These are phyloP conservation scores for Boloria euphrosyne DNA, from an alignment of 2,888 invertebrate species.

Conservation along the genomic window DNA sequence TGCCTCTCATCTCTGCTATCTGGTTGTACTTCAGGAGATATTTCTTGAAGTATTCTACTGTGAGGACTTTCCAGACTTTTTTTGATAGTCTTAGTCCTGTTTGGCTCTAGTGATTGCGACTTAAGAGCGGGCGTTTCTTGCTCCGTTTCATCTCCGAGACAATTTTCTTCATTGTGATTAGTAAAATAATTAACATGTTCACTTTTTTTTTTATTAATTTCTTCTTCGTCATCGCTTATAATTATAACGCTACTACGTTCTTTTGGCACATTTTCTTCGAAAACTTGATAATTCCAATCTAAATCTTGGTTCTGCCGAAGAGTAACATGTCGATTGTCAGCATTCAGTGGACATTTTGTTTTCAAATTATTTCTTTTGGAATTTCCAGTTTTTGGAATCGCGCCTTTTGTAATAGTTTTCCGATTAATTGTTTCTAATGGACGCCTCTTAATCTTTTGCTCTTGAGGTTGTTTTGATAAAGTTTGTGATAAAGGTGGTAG, in stretches of 20 bases:
- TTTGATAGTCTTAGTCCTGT: constrained; percentile 62
- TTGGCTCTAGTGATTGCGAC: constrained; percentile 47
- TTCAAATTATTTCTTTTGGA: constrained; percentile 33
- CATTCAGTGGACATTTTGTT: constrained; percentile 37
- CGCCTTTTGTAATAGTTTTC: constrained; percentile 41
- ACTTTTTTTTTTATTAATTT: constrained; percentile 27
- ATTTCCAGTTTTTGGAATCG: constrained; percentile 39
- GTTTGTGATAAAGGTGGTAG: constrained; percentile 58
- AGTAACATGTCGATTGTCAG: constrained; percentile 57
- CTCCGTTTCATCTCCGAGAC: constrained; percentile 41
- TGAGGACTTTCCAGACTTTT: constrained; percentile 68
- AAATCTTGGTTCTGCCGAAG: constrained; percentile 49
- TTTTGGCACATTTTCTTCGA: constrained; percentile 48
- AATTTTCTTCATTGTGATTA: constrained; percentile 42
- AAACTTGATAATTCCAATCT: constrained; percentile 55
- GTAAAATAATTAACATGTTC: constrained; percentile 36
- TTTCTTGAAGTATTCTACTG: constrained; percentile 64
- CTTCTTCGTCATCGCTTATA: constrained; percentile 52
- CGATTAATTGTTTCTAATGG: constrained; percentile 56
- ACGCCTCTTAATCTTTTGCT: constrained; percentile 43
- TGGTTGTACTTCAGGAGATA: constrained; percentile 51
- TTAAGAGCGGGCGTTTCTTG: constrained; percentile 52
- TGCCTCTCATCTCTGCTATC: constrained; percentile 50
- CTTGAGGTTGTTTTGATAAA: constrained; percentile 45
- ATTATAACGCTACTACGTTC: constrained; percentile 45